These are phyloP conservation scores for Odobenus rosmarus DNA, from an alignment of 2,113 vertebrate species.

Conservation along the genomic window DNA sequence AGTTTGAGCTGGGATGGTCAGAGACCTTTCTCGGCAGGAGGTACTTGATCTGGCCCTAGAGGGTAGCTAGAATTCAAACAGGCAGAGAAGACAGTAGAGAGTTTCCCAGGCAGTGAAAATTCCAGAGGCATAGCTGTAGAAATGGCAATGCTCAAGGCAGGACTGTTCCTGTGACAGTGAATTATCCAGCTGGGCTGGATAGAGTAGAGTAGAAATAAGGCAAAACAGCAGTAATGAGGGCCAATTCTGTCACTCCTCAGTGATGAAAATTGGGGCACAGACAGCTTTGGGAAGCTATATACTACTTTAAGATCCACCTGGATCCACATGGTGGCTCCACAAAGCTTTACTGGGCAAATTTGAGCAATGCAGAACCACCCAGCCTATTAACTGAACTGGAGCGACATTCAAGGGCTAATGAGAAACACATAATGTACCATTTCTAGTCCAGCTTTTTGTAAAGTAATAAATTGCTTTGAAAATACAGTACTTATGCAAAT, in stretches of 20 bases:
- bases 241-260: not conserved
- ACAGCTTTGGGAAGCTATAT: not conserved
- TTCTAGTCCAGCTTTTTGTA: conserved; percentile 65
- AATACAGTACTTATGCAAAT: conserved; percentile 78
- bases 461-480: conserved; percentile 67
- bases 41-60: not conserved
- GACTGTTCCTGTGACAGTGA: not conserved
- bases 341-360: not conserved
- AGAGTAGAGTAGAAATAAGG: not conserved
- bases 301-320: not conserved
- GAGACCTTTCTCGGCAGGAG: not conserved
- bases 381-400: conserved; percentile 33
- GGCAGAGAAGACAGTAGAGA: not conserved
- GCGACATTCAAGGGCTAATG: conserved; percentile 36
- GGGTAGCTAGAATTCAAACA: not conserved
- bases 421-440: conserved; percentile 58
- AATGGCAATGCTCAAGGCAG: not conserved
- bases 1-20: not conserved
- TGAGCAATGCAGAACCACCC: not conserved
- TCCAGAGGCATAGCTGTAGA: not conserved
- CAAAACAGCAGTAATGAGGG: not conserved
- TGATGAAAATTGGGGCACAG: not conserved
- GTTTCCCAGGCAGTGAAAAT: not conserved
- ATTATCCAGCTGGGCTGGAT: not conserved
- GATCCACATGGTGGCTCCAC: not conserved